Percentiles rank a stretch among this genome's conserved stretches.
These are phyloP conservation scores for Orius insidiosus DNA, from an alignment of 1,140 invertebrate species.

Conservation along the genomic window DNA sequence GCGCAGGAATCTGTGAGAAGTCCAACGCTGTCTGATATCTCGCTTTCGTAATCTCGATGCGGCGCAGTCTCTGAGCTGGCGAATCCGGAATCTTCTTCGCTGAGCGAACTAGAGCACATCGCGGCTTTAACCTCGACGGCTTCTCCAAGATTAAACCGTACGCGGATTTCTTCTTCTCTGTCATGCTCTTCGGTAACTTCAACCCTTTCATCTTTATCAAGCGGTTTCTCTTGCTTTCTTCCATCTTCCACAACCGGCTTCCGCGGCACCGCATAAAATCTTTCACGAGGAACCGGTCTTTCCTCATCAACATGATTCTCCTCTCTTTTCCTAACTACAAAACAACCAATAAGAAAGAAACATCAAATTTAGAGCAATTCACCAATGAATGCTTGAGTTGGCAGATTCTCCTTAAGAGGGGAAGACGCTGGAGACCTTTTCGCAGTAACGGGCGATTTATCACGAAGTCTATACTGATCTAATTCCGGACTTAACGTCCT, in stretches of 20 bases:
- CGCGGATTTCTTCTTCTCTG: slow-evolving; percentile 11
- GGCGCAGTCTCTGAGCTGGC: slow-evolving; percentile 21
- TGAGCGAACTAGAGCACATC: slow-evolving; percentile 19
- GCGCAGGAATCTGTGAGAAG: slow-evolving; percentile 19
- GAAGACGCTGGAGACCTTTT: background rate
- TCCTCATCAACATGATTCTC: slow-evolving; percentile 9
- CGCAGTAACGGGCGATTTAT: background rate
- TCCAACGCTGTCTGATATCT: slow-evolving; percentile 15
- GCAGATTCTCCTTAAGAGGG: slow-evolving; percentile 2
- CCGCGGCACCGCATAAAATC: background rate
- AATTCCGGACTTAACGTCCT: background rate
- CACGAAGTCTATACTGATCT: background rate
- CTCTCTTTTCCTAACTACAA: slow-evolving; percentile 2
- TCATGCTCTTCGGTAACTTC: too few species aligned
- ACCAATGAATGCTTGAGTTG: background rate
- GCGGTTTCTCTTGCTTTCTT: slow-evolving; percentile 3
- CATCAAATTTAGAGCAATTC: background rate
- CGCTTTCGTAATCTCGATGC: slow-evolving; percentile 9
- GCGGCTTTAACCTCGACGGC: slow-evolving; percentile 10
- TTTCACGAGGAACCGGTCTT: slow-evolving; percentile 10
- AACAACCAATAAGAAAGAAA: background rate
- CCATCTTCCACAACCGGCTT: slow-evolving; percentile 2
- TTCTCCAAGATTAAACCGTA: slow-evolving; percentile 16
- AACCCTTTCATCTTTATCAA: too few species aligned
- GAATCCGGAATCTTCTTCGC: slow-evolving; percentile 23